A percentile compares a stretch with the other conserved stretches of the same genome.
These are phyloP conservation scores for Drosophila aldrichi DNA, from an alignment of 2,888 invertebrate species.

Conservation along the genomic window DNA sequence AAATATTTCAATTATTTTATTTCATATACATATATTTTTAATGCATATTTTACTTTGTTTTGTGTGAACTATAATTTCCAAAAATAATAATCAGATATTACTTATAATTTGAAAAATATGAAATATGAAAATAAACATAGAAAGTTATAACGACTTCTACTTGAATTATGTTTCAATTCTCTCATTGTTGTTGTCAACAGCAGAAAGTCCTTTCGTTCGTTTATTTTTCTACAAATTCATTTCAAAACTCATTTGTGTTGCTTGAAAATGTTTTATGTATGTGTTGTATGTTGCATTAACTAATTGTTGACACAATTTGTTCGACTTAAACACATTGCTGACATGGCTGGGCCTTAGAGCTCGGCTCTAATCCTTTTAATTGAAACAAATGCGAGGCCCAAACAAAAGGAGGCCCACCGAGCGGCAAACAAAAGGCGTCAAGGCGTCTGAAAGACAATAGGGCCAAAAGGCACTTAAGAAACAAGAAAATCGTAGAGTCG, in stretches of 20 bases:
- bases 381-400: constrained; percentile 72
- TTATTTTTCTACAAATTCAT: background rate
- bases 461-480: constrained; percentile 36
- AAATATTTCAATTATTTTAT: too few relatives aligned
- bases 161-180: background rate
- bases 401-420: constrained; percentile 27
- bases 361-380: constrained; percentile 72
- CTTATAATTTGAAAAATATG: background rate
- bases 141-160: background rate
- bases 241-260: background rate
- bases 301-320: constrained; percentile 69
- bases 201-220: background rate
- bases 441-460: constrained; percentile 78
- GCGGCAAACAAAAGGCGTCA: constrained; percentile 76
- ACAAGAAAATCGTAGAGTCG: constrained; percentile 37
- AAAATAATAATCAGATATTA: too few relatives aligned
- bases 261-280: constrained; percentile 22
- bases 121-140: too few relatives aligned
- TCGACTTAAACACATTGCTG: constrained; percentile 51
- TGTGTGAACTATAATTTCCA: too few relatives aligned
- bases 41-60: too few relatives aligned
- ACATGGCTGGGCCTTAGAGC: constrained; percentile 39
- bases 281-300: constrained; percentile 30
- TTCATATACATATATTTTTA: too few relatives aligned
- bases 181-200: background rate